Conservation (phyloP, 2,888 invertebrate species). For the Temnothorax rugatulus region DNA sequence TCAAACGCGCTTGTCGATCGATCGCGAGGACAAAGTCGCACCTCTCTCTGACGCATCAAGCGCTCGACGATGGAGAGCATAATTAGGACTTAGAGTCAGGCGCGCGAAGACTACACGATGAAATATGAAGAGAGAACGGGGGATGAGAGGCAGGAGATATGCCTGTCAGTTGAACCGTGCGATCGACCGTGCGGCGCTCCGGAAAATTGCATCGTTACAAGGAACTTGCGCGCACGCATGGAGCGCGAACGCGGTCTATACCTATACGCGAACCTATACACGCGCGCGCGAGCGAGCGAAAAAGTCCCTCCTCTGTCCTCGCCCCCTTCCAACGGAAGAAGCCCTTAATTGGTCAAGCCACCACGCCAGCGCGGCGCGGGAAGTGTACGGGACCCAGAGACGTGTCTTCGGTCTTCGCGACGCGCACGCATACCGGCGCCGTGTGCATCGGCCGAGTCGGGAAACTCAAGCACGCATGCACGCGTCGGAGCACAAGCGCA, state of each 20-base stretch:
- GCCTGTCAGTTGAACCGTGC: slow-evolving; percentile 7
- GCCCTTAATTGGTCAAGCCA: slow-evolving; percentile 85
- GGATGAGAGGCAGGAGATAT: neutral
- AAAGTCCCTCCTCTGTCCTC: neutral
- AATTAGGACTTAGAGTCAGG: slow-evolving; percentile 19
- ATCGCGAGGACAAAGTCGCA: slow-evolving; percentile 10
- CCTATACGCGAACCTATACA: slow-evolving; percentile 20
- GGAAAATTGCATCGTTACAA: slow-evolving; percentile 72
- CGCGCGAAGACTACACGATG: neutral
- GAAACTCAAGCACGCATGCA: slow-evolving; percentile 60
- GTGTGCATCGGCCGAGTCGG: slow-evolving; percentile 12
- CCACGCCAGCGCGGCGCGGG: slow-evolving; percentile 83
- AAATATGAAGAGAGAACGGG: neutral
- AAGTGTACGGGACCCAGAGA: slow-evolving; percentile 85
- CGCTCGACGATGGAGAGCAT: neutral
- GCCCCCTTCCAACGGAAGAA: slow-evolving; percentile 75
- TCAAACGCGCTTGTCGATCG: neutral
- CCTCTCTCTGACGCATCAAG: slow-evolving; percentile 5
- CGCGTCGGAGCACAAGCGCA: slow-evolving; percentile 25
- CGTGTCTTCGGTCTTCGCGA: slow-evolving; percentile 82
- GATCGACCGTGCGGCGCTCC: slow-evolving; percentile 57
- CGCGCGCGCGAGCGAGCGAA: slow-evolving; percentile 69
- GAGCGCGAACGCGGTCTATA: slow-evolving; percentile 53
- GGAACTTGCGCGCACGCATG: slow-evolving; percentile 54
- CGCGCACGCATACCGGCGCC: slow-evolving; percentile 56